These are phyloP conservation scores for Sinotaia quadrata DNA, from an alignment of 2,888 invertebrate species.

Conservation along the genomic window DNA sequence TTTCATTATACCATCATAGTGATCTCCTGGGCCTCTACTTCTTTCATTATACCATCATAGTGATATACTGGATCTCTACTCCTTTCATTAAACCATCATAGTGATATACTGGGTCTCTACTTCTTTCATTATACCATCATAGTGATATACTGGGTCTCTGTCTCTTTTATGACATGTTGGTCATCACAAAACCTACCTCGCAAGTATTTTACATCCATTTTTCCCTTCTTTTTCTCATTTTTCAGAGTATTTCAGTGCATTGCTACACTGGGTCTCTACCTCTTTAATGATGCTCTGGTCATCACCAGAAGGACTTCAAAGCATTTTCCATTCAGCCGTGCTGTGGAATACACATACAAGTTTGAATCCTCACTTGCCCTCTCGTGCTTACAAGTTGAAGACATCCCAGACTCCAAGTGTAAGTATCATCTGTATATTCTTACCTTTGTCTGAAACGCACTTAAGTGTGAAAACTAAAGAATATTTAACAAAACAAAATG, in stretches of 20 bases:
- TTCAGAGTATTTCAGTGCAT: conserved; percentile 66
- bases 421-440: conserved; percentile 32
- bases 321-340: conserved; percentile 66
- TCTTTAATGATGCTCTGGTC: conserved; percentile 69
- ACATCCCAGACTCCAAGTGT: conserved; percentile 69
- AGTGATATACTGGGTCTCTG: conserved; percentile 65
- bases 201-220: conserved; percentile 68
- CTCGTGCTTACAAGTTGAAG: conserved; percentile 56
- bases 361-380: conserved; percentile 62
- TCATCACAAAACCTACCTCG: conserved; percentile 63
- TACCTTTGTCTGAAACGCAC: too few species aligned
- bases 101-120: too few species aligned
- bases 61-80: too few species aligned
- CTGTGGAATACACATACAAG: conserved; percentile 60
- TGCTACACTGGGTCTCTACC: conserved; percentile 65
- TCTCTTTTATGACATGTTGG: conserved; percentile 69
- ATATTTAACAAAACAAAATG: too few species aligned
- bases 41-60: too few species aligned
- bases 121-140: conserved; percentile 64
- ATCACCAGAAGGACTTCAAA: conserved; percentile 63
- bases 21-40: too few species aligned
- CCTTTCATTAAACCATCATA: too few species aligned
- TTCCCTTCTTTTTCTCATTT: conserved; percentile 8
- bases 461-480: too few species aligned
- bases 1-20: too few species aligned